phyloP scores from a whole-genome alignment of 2,797 vertebrate genomes.

The Champsocephalus esox region DNA sequence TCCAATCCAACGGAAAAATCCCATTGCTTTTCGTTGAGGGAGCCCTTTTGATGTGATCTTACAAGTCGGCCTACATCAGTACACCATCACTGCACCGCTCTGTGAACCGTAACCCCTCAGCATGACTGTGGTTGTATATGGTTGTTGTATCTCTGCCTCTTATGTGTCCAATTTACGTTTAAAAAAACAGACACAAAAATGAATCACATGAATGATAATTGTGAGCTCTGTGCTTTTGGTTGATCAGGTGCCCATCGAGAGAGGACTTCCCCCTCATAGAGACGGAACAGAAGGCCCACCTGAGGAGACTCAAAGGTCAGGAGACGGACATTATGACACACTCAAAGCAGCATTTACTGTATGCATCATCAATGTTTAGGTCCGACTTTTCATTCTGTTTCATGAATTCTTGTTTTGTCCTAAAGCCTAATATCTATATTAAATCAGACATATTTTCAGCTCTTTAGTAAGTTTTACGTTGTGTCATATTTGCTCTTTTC shows the following conservation, averaged over 20 bases:
- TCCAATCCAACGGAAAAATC: no score
- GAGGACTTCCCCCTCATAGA: conserved; percentile 94
- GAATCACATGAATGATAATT: background rate
- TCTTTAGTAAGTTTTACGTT: background rate
- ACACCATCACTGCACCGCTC: no score
- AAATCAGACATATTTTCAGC: no score
- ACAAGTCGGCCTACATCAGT: no score
- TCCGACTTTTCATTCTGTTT: background rate
- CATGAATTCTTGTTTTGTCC: background rate
- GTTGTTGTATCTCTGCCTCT: background rate
- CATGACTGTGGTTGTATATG: background rate
- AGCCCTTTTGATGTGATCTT: no score
- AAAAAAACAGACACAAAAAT: no score
- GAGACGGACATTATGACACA: background rate
- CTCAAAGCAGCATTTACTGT: background rate
- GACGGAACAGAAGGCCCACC: conserved; percentile 89
- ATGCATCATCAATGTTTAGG: background rate
- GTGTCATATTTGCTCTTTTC: background rate
- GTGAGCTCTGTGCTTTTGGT: conserved; percentile 10
- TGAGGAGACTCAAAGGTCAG: conserved; percentile 88
- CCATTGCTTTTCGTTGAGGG: no score
- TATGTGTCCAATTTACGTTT: no score
- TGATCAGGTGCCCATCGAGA: conserved; percentile 88
- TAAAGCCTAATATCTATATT: background rate
- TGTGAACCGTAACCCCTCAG: no score